Evolutionary conservation across 2,113 vertebrate genomes (phyloP), one percentile per base, ranked within the genome.

Genomic region (Heloderma charlesbogerti): DNA sequence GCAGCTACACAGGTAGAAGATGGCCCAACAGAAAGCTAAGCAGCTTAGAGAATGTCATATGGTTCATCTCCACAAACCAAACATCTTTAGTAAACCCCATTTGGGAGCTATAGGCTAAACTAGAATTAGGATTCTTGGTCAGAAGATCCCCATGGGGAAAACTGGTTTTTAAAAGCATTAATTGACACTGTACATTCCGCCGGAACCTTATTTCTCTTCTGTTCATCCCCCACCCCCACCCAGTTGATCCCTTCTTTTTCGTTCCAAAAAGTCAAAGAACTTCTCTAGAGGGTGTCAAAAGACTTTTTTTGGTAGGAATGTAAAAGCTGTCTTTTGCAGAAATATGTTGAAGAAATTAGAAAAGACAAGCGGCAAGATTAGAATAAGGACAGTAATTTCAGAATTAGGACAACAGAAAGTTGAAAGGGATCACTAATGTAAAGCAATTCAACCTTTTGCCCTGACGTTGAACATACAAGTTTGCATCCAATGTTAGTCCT

Each of bases 1-100:
- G 94, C 91, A 82, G 92, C 75, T 22, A 89, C 92, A 96, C 96
- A 98, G 97, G 97, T 97, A 97, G 94, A 89, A 95, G 88, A 48
- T 25, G 90, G 91, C 0, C 95, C 96, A 95, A 81, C 95, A 90
- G 94, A 87, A 93, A 80, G 43, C 1, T 34, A 0, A 85, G 92
- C 43, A 89, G 37, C 85, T 92, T 43, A 91, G 77, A 80, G 84
- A 74, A 93, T 91, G 93, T 88, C 69, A 72, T 77, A 20, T 18
- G 84, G 91, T 90, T 37, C 0, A 57, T 94, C 77, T 94, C 86
- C 93, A 84, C 88, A 34, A 92, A 91, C 72, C 91, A 85, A 85
- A 81, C 0, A 57, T 37, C 60, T 88, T 91, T 63, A 80, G 1
- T 66, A 45, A 92, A 93, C 25, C 66, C 27, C 3, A 0, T 3